These are phyloP conservation scores for Idris sp. DNA, from an alignment of 1,140 invertebrate species.

Conservation along the genomic window DNA sequence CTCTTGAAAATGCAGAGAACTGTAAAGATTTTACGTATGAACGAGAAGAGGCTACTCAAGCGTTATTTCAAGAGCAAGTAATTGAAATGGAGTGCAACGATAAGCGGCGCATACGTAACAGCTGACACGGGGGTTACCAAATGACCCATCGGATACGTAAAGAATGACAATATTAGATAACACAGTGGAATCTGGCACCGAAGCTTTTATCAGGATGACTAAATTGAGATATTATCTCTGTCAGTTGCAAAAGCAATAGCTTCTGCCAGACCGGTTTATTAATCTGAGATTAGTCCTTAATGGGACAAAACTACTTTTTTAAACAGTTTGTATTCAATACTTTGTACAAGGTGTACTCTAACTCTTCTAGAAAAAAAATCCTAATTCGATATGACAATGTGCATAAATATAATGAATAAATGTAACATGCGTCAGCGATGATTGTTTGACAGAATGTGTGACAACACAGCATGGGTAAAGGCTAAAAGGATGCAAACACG, in stretches of 20 bases:
- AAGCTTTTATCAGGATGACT: constrained; percentile 56
- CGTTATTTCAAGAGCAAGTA: constrained; percentile 62
- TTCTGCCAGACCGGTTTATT: constrained; percentile 10
- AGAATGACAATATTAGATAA: constrained; percentile 56
- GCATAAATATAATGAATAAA: constrained; percentile 52
- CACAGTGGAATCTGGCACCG: constrained; percentile 44
- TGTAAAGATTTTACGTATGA: constrained; percentile 63
- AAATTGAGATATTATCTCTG: constrained; percentile 49
- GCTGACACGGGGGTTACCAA: constrained; percentile 57
- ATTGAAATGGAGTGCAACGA: constrained; percentile 65
- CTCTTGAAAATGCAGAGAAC: constrained; percentile 59
- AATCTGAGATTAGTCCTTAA: too few relatives aligned
- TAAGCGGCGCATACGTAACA: constrained; percentile 49
- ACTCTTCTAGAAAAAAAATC: too few relatives aligned
- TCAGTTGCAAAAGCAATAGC: constrained; percentile 23
- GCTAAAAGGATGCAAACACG: constrained; percentile 74
- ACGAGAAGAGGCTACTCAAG: constrained; percentile 58
- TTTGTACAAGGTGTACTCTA: too few relatives aligned
- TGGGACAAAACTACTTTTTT: too few relatives aligned
- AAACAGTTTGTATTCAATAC: too few relatives aligned
- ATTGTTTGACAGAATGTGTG: constrained; percentile 54
- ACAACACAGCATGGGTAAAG: constrained; percentile 46
- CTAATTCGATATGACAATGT: constrained; percentile 38
- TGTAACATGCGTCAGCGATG: constrained; percentile 54
- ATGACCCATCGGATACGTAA: constrained; percentile 55